Percentiles rank a stretch among this genome's conserved stretches.
Conservation (phyloP, 1,140 invertebrate species). For the Pteromalus puparum region DNA sequence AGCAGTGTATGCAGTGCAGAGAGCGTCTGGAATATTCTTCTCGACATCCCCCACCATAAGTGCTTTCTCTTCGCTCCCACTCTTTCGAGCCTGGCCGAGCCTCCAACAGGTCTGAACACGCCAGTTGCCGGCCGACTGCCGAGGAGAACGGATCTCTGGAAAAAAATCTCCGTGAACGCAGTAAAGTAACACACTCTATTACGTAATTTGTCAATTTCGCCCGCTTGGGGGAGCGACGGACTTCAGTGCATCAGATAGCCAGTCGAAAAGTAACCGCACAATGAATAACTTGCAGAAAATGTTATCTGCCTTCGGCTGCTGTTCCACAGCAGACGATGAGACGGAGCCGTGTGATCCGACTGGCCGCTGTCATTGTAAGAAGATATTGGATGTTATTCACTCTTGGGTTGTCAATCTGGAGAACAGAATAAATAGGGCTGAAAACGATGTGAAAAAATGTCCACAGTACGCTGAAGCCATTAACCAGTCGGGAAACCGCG, state of each 20-base stretch:
- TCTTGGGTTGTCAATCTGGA: not conserved
- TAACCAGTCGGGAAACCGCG: too few relatives aligned
- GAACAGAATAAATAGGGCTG: not conserved
- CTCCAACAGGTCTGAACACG: not conserved
- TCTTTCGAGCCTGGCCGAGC: not conserved
- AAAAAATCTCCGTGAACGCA: not conserved
- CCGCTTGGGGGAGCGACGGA: not conserved
- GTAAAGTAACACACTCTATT: not conserved
- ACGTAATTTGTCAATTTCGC: not conserved
- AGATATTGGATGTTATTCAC: not conserved
- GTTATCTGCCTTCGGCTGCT: not conserved
- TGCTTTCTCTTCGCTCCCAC: not conserved
- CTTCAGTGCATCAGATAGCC: not conserved
- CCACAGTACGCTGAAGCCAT: not conserved
- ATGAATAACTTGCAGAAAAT: not conserved
- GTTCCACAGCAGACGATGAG: not conserved
- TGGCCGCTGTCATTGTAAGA: not conserved
- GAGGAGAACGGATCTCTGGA: not conserved
- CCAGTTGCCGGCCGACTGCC: not conserved
- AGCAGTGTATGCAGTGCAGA: not conserved
- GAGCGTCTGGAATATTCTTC: not conserved
- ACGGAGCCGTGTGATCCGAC: not conserved
- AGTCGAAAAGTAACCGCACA: not conserved
- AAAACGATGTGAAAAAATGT: not conserved
- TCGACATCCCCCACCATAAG: not conserved